Base-by-base conservation (phyloP, 1,140 invertebrate species). In the Rhyacophila brunnea region DNA sequence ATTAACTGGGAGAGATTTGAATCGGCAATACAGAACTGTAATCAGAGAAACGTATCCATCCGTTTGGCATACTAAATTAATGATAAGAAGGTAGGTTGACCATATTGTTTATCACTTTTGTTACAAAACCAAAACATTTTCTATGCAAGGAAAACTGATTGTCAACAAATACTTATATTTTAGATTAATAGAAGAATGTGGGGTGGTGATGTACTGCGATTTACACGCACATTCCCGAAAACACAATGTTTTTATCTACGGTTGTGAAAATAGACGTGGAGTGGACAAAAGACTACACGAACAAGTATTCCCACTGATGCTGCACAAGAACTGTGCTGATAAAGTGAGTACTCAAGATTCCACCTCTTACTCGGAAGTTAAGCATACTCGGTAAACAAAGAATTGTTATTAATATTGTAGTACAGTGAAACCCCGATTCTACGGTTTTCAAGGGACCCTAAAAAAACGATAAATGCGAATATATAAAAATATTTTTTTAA, bases 191-290 rank as follows among this genome's bases (percentile, higher is more conserved):
- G 92, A 95, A 71, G 93, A 96, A 78, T 91, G 91, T 71, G 92
- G 92, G 44, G 92, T 95, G 17, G 87, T 91, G 56, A 88, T 97
- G 79, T 97, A 93, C 71, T 95, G 95, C 73, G 96, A 98, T 81
- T 84, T 96, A 64, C 95, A 98, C 75, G 94, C 93, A 35, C 95
- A 98, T 79, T 97, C 94, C 4, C 80, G 94, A 52, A 90, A 90
- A 71, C 92, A 95, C 73, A 98, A 98, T 74, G 87, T 97, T 66
- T 98, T 98, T 72, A 88, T 96, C 64, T 98, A 96, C 74, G 95
- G 96, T 63, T 98, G 95, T 80, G 93, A 96, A 79, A 94, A 89
- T 74, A 84, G 89, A 67, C 81, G 87, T 66, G 84, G 85, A 66
- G 81, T 85, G 35, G 87, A 90, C n/a, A 87, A 85, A 68, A 84